Conservation (phyloP, 1,140 invertebrate species). For the Aleiodes sp. region DNA sequence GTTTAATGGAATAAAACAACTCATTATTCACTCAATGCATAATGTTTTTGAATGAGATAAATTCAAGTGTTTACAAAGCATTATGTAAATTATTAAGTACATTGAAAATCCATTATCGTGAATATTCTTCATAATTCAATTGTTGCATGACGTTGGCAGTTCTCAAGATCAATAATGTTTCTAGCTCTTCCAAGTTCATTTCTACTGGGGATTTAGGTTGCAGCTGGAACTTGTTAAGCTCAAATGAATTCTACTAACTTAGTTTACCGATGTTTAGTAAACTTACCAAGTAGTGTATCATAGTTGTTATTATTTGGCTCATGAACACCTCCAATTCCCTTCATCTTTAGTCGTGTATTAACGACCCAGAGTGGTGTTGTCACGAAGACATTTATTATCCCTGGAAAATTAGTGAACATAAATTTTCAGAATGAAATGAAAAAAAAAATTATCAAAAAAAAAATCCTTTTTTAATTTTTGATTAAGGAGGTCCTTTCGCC, state of each 20-base stretch:
- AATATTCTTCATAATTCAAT: background rate
- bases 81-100: background rate
- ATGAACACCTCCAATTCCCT: constrained; percentile 58
- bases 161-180: background rate
- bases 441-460: background rate
- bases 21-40: no score
- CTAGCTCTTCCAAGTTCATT: background rate
- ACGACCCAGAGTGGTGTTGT: constrained; percentile 93
- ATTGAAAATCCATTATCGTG: background rate
- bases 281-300: constrained; percentile 67
- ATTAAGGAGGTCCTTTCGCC: no score
- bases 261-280: background rate
- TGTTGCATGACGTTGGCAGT: background rate
- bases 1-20: no score
- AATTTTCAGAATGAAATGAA: background rate
- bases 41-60: background rate
- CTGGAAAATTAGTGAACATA: constrained; percentile 54
- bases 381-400: constrained; percentile 82
- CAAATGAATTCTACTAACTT: background rate
- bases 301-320: constrained; percentile 57
- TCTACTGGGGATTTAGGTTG: background rate
- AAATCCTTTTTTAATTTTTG: no score
- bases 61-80: constrained; percentile 6
- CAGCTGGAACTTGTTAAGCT: background rate
- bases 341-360: constrained; percentile 86